Evolutionary conservation across 2,113 vertebrate species (phyloP), one percentile per base, ranked within the genome.

Genomic region (Leptosomus discolor): DNA sequence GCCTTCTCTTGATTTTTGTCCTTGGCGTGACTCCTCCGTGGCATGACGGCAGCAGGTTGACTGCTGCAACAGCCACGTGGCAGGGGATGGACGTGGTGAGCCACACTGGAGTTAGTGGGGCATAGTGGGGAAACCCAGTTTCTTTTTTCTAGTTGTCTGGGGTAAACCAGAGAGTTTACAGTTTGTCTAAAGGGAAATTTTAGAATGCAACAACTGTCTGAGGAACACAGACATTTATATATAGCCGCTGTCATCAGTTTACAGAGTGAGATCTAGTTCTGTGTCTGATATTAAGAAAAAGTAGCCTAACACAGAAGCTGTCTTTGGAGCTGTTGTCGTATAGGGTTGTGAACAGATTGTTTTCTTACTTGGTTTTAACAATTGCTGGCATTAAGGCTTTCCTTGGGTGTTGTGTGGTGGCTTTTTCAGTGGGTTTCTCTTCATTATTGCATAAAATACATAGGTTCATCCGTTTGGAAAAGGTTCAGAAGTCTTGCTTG

Each of bases 141-240:
- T 56, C 76, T 92, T 73, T 94, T 81, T 78, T 57, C 37, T 85
- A 69, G 37, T 82, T 70, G 69, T 88, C 57, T 73, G 2, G 15
- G 69, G 83, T 91, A 95, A 92, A 87, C 36, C 91, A 85, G n/a
- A 81, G 61, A 32, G 43, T 89, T 94, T 61, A 21, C 84, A 68
- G 83, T 91, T 94, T 78, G 61, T 79, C 61, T 79, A 10, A 95
- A 85, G 73, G 69, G 77, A 94, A 82, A 73, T 91, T 92, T 80
- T 68, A 85, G 60, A 48, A 67, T n/a, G 32, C 4, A 3, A 13
- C 34, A 68, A 36, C 39, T 64, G 82, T 48, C 54, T 79, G 79
- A 57, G 87, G 65, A 79, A 32, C 75, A 3, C 12, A 65, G 60
- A 45, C 11, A 6, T 71, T 75, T 82, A 68, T 88, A 58, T 81